phyloP scores from a whole-genome alignment of 2,888 invertebrate species.

The Phortica magna region DNA sequence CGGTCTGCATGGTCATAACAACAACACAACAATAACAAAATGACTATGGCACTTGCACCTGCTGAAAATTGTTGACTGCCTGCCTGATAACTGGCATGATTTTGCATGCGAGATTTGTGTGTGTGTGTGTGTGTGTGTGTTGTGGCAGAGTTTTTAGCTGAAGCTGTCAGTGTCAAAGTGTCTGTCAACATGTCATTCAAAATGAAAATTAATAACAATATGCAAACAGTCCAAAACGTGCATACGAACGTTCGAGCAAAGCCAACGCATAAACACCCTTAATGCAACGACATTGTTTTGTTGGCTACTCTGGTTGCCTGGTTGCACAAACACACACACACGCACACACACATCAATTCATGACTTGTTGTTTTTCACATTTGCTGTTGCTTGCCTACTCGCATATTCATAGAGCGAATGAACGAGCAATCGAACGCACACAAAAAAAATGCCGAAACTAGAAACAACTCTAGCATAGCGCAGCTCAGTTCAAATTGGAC shows the following conservation, averaged over 20 bases:
- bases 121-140: constrained; percentile 1
- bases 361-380: background rate
- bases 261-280: constrained; percentile 16
- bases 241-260: background rate
- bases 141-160: constrained; percentile 50
- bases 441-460: no score
- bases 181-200: constrained; percentile 75
- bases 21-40: constrained; percentile 21
- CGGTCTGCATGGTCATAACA: background rate
- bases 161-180: constrained; percentile 72
- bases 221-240: constrained; percentile 55
- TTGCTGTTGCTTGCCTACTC: background rate
- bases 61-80: constrained; percentile 62
- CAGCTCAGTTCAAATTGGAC: background rate
- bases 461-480: background rate
- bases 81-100: constrained; percentile 46
- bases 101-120: constrained; percentile 52
- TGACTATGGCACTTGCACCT: constrained; percentile 55
- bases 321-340: background rate
- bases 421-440: no score
- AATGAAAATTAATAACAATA: constrained; percentile 72
- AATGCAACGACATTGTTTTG: background rate
- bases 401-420: constrained; percentile 7
- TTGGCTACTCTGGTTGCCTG: constrained; percentile 1
- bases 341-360: no score